Base-by-base conservation (phyloP, 2,888 invertebrate species). In the Nineta flava region DNA sequence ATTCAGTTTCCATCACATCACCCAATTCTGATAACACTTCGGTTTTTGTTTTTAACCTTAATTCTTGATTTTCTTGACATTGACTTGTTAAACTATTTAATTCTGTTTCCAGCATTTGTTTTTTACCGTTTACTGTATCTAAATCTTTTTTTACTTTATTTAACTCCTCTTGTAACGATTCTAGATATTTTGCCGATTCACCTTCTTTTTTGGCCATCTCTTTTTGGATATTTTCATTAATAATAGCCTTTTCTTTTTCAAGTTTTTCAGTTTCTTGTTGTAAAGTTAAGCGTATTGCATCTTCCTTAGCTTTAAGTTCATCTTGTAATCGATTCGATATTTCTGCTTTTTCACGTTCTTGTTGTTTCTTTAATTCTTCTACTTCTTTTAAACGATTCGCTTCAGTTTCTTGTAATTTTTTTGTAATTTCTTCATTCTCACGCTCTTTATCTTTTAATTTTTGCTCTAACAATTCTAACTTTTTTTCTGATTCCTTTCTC, bases 1-100 rank as follows among this genome's bases (percentile, higher is more conserved):
- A 66, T 60, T 87, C 85, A 56, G 73, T 73, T 58, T 85, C 78
- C 72, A 82, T 71, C 13, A 78, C 21, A 41, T 55, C 53, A 40
- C 52, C 50, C 31, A 49, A 35, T 12, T 50, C 57, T 4, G 10
- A 12, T 12, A 48, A 42, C 15, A 48, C 42, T 9, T 46, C 46
- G 65, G 13, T 38, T 38, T 38, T 38, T 15, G 38, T 15, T 15
- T 38, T 38, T 4, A 38, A 4, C n/a, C 6, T 13, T 9, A 26
- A 44, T 26, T 44, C 19, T 12, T 44, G 15, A 19, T 21, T 26
- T 21, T 44, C 44, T 10, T 17, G 17, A 2, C 13, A 13, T 13
- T 44, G n/a, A 13, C 10, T 21, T 9, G 12, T 21, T 16, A 21
- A 26, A 12, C 12, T 26, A 10, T 26, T 13, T 13, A 44, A 26